Evolutionary conservation across 30 jellyfish, hydroid and myxozoan genomes (phyloP).

Genomic region (Morbakka virulenta): DNA sequence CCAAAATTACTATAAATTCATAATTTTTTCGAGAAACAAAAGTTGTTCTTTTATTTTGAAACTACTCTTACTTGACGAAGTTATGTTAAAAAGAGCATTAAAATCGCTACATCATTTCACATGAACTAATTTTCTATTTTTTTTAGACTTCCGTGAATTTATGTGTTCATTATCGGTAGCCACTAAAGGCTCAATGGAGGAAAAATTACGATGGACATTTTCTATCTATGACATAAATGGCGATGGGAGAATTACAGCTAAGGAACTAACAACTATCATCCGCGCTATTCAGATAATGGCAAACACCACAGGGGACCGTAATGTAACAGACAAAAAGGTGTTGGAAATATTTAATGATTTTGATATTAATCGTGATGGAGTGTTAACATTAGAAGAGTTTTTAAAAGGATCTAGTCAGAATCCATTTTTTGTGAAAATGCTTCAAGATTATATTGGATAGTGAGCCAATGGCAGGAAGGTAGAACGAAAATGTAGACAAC

Average conservation of each 20-base stretch:
- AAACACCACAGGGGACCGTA: constrained; percentile 59
- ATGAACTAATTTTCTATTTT: no score
- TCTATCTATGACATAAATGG: constrained; percentile 84
- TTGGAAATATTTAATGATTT: constrained; percentile 41
- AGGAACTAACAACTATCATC: constrained; percentile 62
- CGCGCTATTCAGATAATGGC: constrained; percentile 62
- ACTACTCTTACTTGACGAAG: no score
- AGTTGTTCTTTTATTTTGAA: no score
- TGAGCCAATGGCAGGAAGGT: no score
- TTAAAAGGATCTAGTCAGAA: constrained; percentile 62
- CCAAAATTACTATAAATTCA: no score
- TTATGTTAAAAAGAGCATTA: no score
- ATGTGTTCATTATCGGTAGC: constrained; percentile 82
- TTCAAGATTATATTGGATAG: constrained; percentile 55
- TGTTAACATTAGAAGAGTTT: constrained; percentile 75
- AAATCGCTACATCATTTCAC: no score
- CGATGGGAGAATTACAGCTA: constrained; percentile 76
- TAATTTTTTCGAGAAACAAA: no score
- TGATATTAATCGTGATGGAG: constrained; percentile 78
- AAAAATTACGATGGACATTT: constrained; percentile 85
- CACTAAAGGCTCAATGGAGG: constrained; percentile 80
- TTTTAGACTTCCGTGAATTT: constrained; percentile 79
- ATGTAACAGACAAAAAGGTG: constrained; percentile 57
- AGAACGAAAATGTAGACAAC: no score
- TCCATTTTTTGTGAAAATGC: constrained; percentile 75